phyloP scores from a whole-genome alignment of 2,888 invertebrate genomes.

The Cetonia aurata region DNA sequence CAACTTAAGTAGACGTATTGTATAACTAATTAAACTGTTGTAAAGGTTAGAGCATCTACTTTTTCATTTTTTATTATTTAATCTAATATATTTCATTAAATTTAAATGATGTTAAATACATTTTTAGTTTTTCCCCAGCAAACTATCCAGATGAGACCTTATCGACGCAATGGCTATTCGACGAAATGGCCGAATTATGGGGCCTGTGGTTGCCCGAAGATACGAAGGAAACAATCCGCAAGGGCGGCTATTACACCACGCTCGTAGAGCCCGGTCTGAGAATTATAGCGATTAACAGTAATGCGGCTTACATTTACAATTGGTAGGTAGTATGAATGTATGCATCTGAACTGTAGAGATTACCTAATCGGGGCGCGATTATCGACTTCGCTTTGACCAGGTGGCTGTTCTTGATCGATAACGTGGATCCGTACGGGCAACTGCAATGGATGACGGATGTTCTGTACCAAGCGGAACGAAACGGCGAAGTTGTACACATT shows the following conservation, averaged over 20 bases:
- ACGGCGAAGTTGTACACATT: conserved; percentile 83
- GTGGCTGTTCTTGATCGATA: conserved; percentile 66
- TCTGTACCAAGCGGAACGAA: conserved; percentile 78
- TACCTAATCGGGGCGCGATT: neutral
- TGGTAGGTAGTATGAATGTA: conserved; percentile 72
- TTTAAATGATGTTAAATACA: conserved; percentile 20
- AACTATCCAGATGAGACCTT: conserved; percentile 57
- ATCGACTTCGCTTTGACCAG: conserved; percentile 62
- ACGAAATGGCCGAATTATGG: conserved; percentile 80
- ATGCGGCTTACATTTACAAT: conserved; percentile 81
- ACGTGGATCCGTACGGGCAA: conserved; percentile 79
- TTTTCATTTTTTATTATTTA: too few species aligned
- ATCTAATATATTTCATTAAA: too few species aligned
- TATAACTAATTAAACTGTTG: too few species aligned
- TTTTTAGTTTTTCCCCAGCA: conserved; percentile 58
- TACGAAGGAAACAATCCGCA: conserved; percentile 71
- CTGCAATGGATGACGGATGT: conserved; percentile 84
- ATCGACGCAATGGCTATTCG: conserved; percentile 82
- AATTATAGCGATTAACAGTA: conserved; percentile 84
- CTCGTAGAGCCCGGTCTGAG: conserved; percentile 77
- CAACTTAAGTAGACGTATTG: too few species aligned
- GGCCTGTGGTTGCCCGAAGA: conserved; percentile 75
- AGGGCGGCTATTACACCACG: conserved; percentile 84
- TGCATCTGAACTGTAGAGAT: neutral
- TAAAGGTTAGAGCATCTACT: too few species aligned